Base-by-base conservation (phyloP, 2,888 invertebrate species). In the Hypolimnas misippus region DNA sequence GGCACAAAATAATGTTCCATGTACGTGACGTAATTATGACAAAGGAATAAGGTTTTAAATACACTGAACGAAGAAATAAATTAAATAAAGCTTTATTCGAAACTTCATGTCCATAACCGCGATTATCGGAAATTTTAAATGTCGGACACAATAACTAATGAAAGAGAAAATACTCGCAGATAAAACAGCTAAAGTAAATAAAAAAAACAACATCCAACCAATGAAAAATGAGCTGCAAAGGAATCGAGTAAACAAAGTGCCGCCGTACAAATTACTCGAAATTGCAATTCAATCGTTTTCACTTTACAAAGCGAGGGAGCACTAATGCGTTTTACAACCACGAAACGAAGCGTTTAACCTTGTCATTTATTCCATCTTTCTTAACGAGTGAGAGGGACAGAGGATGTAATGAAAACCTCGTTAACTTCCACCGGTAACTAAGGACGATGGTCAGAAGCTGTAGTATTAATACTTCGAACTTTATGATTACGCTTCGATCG, bases 381-480 rank as follows among this genome's bases (percentile, higher is more conserved):
- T 29, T n/a, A 8, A 25, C 21, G 57, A 25, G 49, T 12, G 12
- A 49, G 40, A 25, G 52, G 40, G 55, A 53, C n/a, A 17, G 44
- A 42, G 10, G 6, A 35, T 35, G 49, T 44, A 51, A 59, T 63
- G 49, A 63, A 66, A 57, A 53, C 54, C 51, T 33, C 60, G 49
- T 57, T 50, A 55, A 57, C 46, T 63, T 56, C 38, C 66, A 63
- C 49, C 62, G 61, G 59, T 62, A 40, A 54, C 55, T 44, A 51
- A 49, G 57, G 29, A 63, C 62, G 59, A 54, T 29, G 10, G 58
- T 52, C 59, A 54, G 40, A 38, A 54, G 49, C 46, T 54, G 21
- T n/a, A n/a, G 62, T 75, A 77, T 73, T 77, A 73, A 75, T 78
- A 77, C 72, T 65, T 66, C 68, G 68, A 70, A 69, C 69, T 76